Conservation (phyloP, 2,113 vertebrate species). For the Nematolebias whitei region DNA sequence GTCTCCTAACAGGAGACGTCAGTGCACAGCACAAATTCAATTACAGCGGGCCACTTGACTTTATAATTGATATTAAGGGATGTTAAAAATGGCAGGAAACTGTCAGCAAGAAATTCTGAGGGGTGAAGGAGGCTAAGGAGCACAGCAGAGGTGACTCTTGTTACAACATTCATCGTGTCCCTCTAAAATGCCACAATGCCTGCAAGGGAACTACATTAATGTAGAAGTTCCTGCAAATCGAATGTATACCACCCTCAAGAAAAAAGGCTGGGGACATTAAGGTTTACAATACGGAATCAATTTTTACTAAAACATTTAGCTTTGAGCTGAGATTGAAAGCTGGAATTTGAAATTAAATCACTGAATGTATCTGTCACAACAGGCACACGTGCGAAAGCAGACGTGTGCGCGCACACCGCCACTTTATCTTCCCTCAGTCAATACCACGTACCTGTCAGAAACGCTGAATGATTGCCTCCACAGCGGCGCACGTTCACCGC, state of each 20-base stretch:
- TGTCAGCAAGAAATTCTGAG: conserved; percentile 53
- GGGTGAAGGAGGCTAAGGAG: neutral
- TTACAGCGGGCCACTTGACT: conserved; percentile 69
- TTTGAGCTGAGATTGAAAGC: conserved; percentile 5
- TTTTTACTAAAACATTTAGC: conserved; percentile 5
- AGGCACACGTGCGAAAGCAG: conserved; percentile 8
- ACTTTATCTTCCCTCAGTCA: conserved; percentile 58
- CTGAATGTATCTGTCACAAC: neutral
- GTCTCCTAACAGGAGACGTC: conserved; percentile 74
- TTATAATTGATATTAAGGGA: conserved; percentile 79
- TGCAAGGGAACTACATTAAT: neutral
- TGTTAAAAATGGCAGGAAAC: conserved; percentile 69
- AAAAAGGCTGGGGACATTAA: neutral
- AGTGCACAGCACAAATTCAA: conserved; percentile 68
- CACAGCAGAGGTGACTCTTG: neutral
- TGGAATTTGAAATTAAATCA: conserved; percentile 4
- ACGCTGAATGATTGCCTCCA: conserved; percentile 62
- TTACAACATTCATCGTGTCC: neutral
- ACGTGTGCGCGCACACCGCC: neutral
- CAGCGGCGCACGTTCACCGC: conserved; percentile 19
- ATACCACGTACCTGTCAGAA: conserved; percentile 65
- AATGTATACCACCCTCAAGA: neutral
- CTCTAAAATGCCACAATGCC: neutral
- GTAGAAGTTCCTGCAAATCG: neutral
- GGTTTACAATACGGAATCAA: neutral